phyloP scores from a whole-genome alignment of 2,888 invertebrate genomes.

The Calliopum simillimum region DNA sequence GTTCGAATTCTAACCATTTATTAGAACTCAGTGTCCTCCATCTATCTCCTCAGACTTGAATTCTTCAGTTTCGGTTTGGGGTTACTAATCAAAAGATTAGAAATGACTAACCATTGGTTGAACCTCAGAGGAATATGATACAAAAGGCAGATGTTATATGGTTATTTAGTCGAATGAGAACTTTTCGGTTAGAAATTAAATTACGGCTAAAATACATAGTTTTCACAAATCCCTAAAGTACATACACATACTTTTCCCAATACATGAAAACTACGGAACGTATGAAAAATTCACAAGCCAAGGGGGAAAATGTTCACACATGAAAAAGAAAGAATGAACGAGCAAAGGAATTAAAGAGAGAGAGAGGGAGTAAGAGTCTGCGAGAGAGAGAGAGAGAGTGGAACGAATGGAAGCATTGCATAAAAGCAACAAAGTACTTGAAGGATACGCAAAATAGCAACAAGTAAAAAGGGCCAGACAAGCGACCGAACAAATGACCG shows the following conservation, averaged over 20 bases:
- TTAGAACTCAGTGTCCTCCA: too few relatives aligned
- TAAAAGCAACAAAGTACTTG: constrained; percentile 25
- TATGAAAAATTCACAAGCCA: too few relatives aligned
- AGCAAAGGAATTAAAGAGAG: background rate
- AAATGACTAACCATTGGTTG: too few relatives aligned
- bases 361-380: constrained; percentile 1
- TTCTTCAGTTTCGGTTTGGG: too few relatives aligned
- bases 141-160: too few relatives aligned
- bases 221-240: background rate
- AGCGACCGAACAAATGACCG: constrained; percentile 37
- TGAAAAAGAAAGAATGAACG: too few relatives aligned
- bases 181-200: background rate
- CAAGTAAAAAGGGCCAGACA: constrained; percentile 52
- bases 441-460: constrained; percentile 43
- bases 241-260: background rate
- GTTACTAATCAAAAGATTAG: too few relatives aligned
- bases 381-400: background rate
- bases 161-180: background rate
- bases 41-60: too few relatives aligned
- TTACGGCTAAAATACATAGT: too few relatives aligned
- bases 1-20: too few relatives aligned
- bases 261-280: background rate
- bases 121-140: too few relatives aligned
- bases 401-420: background rate
- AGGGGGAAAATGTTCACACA: too few relatives aligned